Conservation (phyloP, 2,797 vertebrate species). For the Artibeus jamaicensis region DNA sequence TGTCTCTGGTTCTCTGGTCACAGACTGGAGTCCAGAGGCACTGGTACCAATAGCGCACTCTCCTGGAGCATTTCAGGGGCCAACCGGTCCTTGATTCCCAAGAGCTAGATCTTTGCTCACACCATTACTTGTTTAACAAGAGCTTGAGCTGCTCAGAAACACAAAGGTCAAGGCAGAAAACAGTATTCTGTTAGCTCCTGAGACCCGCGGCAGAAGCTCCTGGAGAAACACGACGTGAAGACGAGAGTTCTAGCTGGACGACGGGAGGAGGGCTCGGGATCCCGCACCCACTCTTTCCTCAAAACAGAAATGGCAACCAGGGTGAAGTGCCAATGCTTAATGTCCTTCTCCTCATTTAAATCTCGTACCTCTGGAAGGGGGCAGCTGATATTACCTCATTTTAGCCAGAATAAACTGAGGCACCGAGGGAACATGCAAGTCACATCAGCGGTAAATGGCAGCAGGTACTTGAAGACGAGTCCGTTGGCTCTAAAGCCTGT, state of each 20-base stretch:
- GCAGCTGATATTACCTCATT: not conserved
- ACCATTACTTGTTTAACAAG: conserved; percentile 47
- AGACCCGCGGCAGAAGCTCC: conserved; percentile 22
- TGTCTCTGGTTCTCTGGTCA: not conserved
- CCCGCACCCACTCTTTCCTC: not conserved
- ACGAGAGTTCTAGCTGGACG: not conserved
- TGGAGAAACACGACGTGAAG: conserved; percentile 12
- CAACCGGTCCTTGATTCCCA: not conserved
- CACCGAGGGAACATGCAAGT: not conserved
- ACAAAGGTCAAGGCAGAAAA: not conserved
- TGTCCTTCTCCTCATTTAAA: not conserved
- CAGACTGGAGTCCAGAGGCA: not conserved
- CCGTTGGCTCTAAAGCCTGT: not conserved
- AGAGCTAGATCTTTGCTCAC: not conserved
- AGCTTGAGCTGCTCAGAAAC: conserved; percentile 31
- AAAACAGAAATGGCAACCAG: not conserved
- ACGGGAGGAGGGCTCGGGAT: not conserved
- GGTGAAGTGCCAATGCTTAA: no score
- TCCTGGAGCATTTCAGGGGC: not conserved
- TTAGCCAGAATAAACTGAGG: not conserved
- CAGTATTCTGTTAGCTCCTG: conserved; percentile 43
- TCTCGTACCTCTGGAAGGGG: not conserved
- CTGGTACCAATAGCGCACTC: not conserved
- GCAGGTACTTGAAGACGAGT: not conserved
- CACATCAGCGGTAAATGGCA: not conserved